These are phyloP conservation scores for Athene noctua DNA, from an alignment of 2,113 vertebrate genomes.

Conservation along the genomic window DNA sequence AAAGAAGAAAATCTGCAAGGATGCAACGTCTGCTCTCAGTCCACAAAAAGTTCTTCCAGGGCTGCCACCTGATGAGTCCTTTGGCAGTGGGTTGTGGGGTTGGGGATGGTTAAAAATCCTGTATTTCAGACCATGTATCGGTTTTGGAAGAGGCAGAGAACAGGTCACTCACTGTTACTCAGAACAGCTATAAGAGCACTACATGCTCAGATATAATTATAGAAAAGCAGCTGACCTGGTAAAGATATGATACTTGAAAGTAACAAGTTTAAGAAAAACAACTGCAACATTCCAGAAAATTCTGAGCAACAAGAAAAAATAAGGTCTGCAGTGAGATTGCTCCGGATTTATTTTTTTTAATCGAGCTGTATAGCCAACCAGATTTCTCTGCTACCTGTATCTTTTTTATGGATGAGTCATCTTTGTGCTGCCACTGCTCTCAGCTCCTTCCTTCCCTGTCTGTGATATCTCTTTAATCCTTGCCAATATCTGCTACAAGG, in stretches of 20 bases:
- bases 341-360: neutral
- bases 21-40: neutral
- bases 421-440: neutral
- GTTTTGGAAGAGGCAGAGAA: neutral
- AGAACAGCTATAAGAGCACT: neutral
- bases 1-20: neutral
- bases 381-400: neutral
- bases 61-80: neutral
- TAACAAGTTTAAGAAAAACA: neutral
- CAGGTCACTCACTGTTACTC: fast-evolving
- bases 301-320: neutral
- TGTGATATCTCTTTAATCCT: neutral
- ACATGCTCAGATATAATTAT: neutral
- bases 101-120: neutral
- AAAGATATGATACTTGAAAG: neutral
- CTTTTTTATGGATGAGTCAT: neutral
- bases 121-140: neutral
- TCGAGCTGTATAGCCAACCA: neutral
- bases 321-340: neutral
- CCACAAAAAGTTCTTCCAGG: neutral
- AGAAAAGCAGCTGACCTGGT: neutral
- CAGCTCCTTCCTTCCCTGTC: neutral
- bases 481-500: neutral
- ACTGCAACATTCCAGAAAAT: neutral
- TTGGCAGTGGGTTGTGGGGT: neutral